These are phyloP conservation scores for Timema podura DNA, from an alignment of 2,888 invertebrate species.

Conservation along the genomic window DNA sequence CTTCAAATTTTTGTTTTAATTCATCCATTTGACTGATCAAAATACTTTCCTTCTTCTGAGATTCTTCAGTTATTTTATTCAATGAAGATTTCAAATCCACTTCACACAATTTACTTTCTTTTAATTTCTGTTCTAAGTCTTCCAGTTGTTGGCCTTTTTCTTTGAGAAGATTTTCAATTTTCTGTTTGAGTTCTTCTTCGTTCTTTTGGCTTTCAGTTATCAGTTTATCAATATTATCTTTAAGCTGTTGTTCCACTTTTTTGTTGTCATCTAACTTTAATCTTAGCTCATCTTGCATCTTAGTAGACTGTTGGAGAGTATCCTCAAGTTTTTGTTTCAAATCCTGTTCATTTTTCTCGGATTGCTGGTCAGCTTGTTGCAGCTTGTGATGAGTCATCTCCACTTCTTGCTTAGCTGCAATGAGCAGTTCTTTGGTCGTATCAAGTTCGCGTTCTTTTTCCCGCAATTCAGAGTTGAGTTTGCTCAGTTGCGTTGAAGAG, in stretches of 20 bases:
- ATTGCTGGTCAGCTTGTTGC: constrained; percentile 43
- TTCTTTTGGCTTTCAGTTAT: constrained; percentile 42
- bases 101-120: constrained; percentile 52
- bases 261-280: constrained; percentile 45
- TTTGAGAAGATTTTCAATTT: constrained; percentile 48
- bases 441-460: constrained; percentile 50
- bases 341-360: constrained; percentile 36
- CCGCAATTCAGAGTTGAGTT: constrained; percentile 53
- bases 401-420: constrained; percentile 33
- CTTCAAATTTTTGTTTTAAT: constrained; percentile 21
- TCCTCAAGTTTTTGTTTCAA: constrained; percentile 35
- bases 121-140: constrained; percentile 52
- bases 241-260: constrained; percentile 45
- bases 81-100: constrained; percentile 44
- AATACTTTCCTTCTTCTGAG: constrained; percentile 44
- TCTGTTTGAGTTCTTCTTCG: constrained; percentile 38
- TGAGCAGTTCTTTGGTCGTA: constrained; percentile 35
- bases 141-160: constrained; percentile 51
- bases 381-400: constrained; percentile 46
- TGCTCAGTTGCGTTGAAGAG: constrained; percentile 55
- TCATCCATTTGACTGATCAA: constrained; percentile 47
- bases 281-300: constrained; percentile 46
- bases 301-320: constrained; percentile 41
- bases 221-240: constrained; percentile 45
- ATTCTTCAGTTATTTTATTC: constrained; percentile 22